Evolutionary conservation across 2,797 vertebrate species (phyloP).

Genomic region (Peromyscus eremicus): DNA sequence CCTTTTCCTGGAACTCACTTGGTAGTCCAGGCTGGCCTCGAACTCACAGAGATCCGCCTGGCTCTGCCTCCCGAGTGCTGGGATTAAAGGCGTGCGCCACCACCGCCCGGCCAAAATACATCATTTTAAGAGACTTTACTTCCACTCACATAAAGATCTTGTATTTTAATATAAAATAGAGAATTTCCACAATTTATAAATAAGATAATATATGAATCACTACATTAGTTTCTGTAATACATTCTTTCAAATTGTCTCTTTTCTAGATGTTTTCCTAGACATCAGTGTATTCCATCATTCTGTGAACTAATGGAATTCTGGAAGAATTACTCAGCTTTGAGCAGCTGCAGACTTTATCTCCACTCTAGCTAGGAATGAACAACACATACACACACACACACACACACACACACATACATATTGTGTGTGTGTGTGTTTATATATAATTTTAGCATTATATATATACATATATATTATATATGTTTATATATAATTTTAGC

Average conservation of each 20-base stretch:
- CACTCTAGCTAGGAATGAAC: neutral
- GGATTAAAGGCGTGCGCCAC: too few species aligned
- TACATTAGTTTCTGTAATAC: neutral
- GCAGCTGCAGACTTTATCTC: neutral
- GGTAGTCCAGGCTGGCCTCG: too few species aligned
- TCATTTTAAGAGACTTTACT: neutral
- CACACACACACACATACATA: too few species aligned
- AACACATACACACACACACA: neutral
- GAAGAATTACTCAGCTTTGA: slow-evolving; percentile 14
- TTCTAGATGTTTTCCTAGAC: neutral
- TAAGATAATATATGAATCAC: neutral
- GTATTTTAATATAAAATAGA: slow-evolving; percentile 7
- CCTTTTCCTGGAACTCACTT: too few species aligned
- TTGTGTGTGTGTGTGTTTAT: too few species aligned
- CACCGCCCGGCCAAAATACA: too few species aligned
- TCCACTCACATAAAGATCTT: neutral
- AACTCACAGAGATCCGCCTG: too few species aligned
- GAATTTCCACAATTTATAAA: neutral
- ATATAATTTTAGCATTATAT: too few species aligned
- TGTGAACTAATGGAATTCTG: neutral
- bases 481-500: too few species aligned
- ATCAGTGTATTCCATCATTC: neutral
- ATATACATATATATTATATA: too few species aligned
- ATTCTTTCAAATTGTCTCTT: neutral
- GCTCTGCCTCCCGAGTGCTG: too few species aligned